These are phyloP conservation scores for Leucoraja erinaceus DNA, from an alignment of 2,113 vertebrate genomes.

Conservation along the genomic window DNA sequence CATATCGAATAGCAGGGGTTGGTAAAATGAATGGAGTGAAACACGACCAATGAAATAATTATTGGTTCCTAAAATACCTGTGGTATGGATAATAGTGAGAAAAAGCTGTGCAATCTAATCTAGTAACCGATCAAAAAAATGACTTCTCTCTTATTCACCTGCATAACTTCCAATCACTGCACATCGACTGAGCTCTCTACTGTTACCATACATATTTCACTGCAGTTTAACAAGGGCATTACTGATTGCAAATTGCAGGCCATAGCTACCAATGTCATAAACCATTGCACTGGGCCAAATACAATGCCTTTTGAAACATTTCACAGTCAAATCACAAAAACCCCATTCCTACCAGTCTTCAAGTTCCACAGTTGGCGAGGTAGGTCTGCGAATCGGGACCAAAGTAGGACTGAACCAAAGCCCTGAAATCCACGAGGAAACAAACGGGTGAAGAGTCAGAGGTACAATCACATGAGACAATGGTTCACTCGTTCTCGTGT, in stretches of 20 bases:
- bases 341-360: neutral
- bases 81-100: neutral
- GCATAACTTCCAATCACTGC: neutral
- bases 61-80: neutral
- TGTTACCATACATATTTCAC: neutral
- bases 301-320: neutral
- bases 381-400: constrained; percentile 2
- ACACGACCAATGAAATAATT: neutral
- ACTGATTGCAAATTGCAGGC: neutral
- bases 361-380: neutral
- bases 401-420: neutral
- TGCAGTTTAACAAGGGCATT: neutral
- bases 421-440: neutral
- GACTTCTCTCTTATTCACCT: neutral
- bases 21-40: neutral
- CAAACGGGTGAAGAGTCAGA: neutral
- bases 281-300: neutral
- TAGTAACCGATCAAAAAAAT: neutral
- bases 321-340: neutral
- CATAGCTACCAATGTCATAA: neutral
- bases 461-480: neutral
- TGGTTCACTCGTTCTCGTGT: neutral
- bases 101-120: neutral
- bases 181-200: neutral
- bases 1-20: neutral